phyloP scores from a whole-genome alignment of 2,888 invertebrate genomes.

The Drosophila yooni region DNA sequence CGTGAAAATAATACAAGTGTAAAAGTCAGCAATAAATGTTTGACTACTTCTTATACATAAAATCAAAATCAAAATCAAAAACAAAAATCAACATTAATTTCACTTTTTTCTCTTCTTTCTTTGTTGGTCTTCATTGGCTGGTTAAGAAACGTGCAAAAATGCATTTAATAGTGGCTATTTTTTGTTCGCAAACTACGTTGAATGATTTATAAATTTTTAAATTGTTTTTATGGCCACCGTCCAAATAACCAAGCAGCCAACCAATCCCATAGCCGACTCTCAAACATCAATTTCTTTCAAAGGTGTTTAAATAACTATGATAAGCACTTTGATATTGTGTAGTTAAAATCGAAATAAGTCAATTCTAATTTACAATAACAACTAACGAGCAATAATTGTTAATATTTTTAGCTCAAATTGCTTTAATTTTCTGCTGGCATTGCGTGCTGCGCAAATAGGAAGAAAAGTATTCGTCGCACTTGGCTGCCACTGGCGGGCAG shows the following conservation, averaged over 20 bases:
- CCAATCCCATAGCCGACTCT: background rate
- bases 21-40: constrained; percentile 23
- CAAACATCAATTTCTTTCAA: background rate
- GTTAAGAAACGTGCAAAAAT: constrained; percentile 71
- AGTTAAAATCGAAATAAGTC: background rate
- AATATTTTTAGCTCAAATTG: constrained; percentile 1
- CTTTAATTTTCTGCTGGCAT: constrained; percentile 11
- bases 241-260: constrained; percentile 14
- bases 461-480: constrained; percentile 62
- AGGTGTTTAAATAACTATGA: constrained; percentile 3
- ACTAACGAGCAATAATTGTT: background rate
- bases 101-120: constrained; percentile 21
- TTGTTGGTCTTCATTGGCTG: constrained; percentile 20
- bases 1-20: constrained; percentile 73
- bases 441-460: constrained; percentile 60
- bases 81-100: constrained; percentile 33
- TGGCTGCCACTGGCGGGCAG: constrained; percentile 55
- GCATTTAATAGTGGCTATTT: constrained; percentile 69
- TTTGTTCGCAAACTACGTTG: constrained; percentile 58
- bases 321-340: background rate
- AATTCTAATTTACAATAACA: constrained; percentile 2
- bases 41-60: constrained; percentile 1
- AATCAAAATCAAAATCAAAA: constrained; percentile 13
- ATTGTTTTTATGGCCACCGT: constrained; percentile 54
- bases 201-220: constrained; percentile 62